phyloP scores from a whole-genome alignment of 2,113 vertebrate species.

The Columba livia region DNA sequence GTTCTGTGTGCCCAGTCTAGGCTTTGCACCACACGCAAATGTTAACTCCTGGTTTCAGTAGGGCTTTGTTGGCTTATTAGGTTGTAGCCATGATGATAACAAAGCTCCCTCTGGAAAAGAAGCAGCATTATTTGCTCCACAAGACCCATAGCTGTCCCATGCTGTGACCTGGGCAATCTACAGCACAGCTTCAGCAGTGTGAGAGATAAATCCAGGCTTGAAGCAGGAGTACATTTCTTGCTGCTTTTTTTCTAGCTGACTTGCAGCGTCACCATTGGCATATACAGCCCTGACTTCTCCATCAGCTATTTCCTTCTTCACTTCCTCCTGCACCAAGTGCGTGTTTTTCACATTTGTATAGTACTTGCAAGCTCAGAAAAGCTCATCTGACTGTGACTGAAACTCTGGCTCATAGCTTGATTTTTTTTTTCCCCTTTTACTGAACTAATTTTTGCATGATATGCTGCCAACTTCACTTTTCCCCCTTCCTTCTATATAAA shows the following conservation, averaged over 20 bases:
- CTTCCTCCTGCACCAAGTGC: conserved; percentile 51
- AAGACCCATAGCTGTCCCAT: not conserved
- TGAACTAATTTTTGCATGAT: conserved; percentile 36
- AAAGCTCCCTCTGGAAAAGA: not conserved
- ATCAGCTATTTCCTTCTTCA: conserved; percentile 63
- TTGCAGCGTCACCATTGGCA: conserved; percentile 66
- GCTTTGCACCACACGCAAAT: not conserved
- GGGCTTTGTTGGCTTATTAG: not conserved
- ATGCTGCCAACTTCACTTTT: conserved; percentile 46
- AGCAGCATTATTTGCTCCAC: accelerated
- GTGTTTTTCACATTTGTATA: conserved; percentile 57
- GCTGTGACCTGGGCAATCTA: not conserved
- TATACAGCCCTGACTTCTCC: conserved; percentile 57
- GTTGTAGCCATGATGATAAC: not conserved
- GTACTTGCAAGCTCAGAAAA: conserved; percentile 64
- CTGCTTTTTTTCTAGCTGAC: conserved; percentile 25
- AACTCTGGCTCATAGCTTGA: conserved; percentile 43
- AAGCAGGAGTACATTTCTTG: conserved; percentile 37
- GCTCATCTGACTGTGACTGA: conserved; percentile 60
- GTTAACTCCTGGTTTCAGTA: not conserved
- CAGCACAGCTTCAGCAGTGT: not conserved
- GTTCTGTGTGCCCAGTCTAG: not conserved
- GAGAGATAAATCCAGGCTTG: not conserved
- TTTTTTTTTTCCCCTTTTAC: conserved; percentile 5
- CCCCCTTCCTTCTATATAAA: conserved; percentile 40